A percentile compares a stretch with the other conserved stretches of the same genome.
Evolutionary conservation across 2,888 invertebrate genomes (phyloP).

Genomic region (Cryptocheilus praepositus): DNA sequence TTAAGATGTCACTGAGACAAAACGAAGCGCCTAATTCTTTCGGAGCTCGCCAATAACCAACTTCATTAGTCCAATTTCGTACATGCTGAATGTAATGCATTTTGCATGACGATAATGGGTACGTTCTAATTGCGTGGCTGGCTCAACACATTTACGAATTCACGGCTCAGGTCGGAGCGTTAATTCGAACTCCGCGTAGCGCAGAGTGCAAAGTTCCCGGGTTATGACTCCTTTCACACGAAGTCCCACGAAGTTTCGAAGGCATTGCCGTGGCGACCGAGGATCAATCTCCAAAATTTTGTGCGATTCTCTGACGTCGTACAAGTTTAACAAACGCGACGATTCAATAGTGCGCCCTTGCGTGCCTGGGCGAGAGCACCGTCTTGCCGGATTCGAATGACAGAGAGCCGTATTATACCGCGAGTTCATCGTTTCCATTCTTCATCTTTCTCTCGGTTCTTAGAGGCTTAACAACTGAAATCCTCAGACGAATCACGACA

Average conservation of each 20-base stretch:
- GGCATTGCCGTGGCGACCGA: constrained; percentile 24
- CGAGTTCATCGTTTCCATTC: constrained; percentile 37
- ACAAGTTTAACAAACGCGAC: constrained; percentile 16
- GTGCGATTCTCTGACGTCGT: constrained; percentile 15
- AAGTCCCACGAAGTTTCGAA: constrained; percentile 20
- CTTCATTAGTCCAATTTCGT: no score
- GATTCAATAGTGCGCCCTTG: not conserved
- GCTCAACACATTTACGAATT: no score
- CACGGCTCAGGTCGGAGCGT: no score
- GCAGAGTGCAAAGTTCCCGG: constrained; percentile 33
- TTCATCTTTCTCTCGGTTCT: constrained; percentile 20
- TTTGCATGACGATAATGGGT: no score
- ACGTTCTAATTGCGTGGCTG: no score
- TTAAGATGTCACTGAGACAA: no score
- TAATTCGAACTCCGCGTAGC: no score
- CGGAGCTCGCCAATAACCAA: no score
- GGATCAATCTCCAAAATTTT: constrained; percentile 29
- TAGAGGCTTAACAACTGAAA: constrained; percentile 28
- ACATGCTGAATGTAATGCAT: no score
- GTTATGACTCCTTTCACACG: constrained; percentile 23
- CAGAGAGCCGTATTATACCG: constrained; percentile 27
- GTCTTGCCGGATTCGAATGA: constrained; percentile 22
- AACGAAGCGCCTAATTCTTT: no score
- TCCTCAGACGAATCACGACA: constrained; percentile 29
- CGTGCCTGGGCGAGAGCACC: constrained; percentile 16